Conservation (phyloP, 2,113 vertebrate genomes). For the Antechinus flavipes region DNA sequence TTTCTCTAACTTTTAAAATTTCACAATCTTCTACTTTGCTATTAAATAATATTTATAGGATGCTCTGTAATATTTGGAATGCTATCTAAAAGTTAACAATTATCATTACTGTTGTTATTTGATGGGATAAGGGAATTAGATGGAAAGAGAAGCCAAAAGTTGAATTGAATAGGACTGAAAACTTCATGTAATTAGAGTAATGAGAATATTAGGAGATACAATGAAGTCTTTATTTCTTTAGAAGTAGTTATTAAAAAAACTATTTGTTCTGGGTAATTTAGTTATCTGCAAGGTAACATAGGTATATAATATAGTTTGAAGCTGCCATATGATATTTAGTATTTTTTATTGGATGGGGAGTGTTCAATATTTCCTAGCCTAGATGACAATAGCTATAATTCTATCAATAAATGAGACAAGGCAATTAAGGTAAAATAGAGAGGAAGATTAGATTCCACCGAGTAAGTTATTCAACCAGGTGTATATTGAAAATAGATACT, state of each 20-base stretch:
- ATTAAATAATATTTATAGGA: neutral
- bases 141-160: neutral
- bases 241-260: neutral
- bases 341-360: neutral
- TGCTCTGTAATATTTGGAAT: neutral
- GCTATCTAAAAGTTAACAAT: neutral
- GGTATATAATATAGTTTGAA: neutral
- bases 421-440: neutral
- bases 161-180: neutral
- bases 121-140: neutral
- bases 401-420: neutral
- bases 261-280: neutral
- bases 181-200: neutral
- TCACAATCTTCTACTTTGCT: neutral
- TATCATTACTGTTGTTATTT: neutral
- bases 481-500: constrained; percentile 20
- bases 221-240: neutral
- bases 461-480: neutral
- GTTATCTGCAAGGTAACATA: neutral
- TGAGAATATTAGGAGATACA: neutral
- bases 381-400: neutral
- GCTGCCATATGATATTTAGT: neutral
- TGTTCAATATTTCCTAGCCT: neutral
- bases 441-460: neutral
- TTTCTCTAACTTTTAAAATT: too few relatives aligned